These are phyloP conservation scores for Ceratosolen solmsi DNA, from an alignment of 1,140 invertebrate genomes.

Conservation along the genomic window DNA sequence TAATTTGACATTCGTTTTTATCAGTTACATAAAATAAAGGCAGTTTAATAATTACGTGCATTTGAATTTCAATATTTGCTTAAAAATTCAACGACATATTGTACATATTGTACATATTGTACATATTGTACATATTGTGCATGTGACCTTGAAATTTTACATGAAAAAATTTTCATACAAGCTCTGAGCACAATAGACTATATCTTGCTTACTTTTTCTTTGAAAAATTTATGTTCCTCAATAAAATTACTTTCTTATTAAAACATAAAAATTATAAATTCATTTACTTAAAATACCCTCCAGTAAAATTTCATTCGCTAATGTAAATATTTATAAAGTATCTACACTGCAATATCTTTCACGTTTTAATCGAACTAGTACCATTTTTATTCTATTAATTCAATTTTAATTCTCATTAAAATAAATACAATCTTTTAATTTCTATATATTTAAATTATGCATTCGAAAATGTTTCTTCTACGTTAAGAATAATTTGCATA, in stretches of 20 bases:
- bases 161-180: neutral
- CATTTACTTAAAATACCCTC: neutral
- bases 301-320: too few relatives aligned
- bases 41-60: neutral
- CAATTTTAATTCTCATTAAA: neutral
- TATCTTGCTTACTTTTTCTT: neutral
- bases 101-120: neutral
- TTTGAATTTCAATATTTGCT: neutral
- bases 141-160: neutral
- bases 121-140: neutral
- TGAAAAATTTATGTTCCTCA: neutral
- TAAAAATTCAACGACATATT: neutral
- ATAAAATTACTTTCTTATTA: neutral
- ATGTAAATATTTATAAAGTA: too few relatives aligned
- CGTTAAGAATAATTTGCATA: too few relatives aligned
- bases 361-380: neutral
- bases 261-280: neutral
- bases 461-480: neutral
- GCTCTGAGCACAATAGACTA: neutral
- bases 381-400: neutral
- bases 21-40: neutral
- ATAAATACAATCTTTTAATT: neutral
- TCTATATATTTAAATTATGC: neutral
- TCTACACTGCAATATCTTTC: neutral
- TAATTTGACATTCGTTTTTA: too few relatives aligned